These are phyloP conservation scores for Parazoanthus darwini DNA, from an alignment of 92 coral and sea anemone species.

Conservation along the genomic window DNA sequence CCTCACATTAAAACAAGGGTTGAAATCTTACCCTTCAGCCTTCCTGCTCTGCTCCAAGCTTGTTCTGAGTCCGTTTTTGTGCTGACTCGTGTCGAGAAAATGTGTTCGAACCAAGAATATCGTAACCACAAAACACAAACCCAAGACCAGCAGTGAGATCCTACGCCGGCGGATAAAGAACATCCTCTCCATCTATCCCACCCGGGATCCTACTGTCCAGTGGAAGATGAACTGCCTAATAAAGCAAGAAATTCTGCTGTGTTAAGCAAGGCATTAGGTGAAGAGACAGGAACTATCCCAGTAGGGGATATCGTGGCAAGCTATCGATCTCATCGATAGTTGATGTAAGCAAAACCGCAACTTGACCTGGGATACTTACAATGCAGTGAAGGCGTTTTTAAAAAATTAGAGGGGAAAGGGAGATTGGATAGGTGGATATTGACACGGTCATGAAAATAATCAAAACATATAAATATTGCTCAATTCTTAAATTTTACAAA, in stretches of 20 bases:
- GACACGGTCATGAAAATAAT: no score
- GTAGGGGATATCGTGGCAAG: not conserved
- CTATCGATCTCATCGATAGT: no score
- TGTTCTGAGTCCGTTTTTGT: not conserved
- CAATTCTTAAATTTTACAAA: no score
- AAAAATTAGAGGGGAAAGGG: no score
- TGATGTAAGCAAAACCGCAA: no score
- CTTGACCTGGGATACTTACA: no score
- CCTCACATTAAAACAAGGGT: not conserved
- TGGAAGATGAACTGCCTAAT: not conserved
- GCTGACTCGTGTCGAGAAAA: not conserved
- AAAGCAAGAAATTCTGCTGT: not conserved
- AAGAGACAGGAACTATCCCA: not conserved
- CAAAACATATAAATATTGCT: no score
- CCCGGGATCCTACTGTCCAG: not conserved
- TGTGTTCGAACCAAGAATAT: conserved; percentile 9
- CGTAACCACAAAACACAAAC: not conserved
- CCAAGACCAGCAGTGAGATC: conserved; percentile 13
- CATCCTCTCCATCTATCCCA: conserved; percentile 21
- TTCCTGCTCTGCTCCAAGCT: not conserved
- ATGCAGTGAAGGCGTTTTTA: no score
- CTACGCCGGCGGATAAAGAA: conserved; percentile 32
- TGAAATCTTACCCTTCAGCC: not conserved
- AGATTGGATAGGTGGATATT: no score
- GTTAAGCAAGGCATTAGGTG: not conserved